Evolutionary conservation across 2,113 vertebrate species (phyloP).

Genomic region (Dryoscopus gambensis): DNA sequence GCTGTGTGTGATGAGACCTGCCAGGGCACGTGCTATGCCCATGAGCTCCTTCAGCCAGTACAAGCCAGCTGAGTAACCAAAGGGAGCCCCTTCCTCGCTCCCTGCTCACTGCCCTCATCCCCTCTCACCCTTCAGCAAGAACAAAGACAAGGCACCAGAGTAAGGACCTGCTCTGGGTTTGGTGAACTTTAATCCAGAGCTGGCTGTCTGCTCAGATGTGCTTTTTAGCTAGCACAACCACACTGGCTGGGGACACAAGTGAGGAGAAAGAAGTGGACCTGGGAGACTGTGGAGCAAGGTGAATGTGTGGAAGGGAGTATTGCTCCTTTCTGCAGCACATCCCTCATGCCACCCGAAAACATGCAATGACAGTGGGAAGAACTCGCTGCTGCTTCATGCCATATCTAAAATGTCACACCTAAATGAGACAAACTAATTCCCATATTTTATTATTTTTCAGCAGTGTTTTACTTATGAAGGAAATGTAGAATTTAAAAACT

Average conservation of each 20-base stretch:
- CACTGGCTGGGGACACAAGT: neutral
- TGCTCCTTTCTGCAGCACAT: neutral
- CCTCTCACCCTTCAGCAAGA: neutral
- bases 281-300: neutral
- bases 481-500: neutral
- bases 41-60: neutral
- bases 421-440: neutral
- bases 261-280: neutral
- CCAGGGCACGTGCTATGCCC: neutral
- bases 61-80: neutral
- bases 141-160: neutral
- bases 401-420: neutral
- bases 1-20: neutral
- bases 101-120: neutral
- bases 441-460: neutral
- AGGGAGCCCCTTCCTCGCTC: neutral
- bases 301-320: neutral
- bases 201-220: neutral
- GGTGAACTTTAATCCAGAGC: neutral
- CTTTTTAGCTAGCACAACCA: neutral
- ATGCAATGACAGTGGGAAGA: neutral
- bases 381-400: neutral
- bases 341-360: neutral
- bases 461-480: neutral
- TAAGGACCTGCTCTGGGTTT: fast-evolving